These are phyloP conservation scores for Entosphenus tridentatus DNA, from an alignment of 2,113 vertebrate genomes.

Conservation along the genomic window DNA sequence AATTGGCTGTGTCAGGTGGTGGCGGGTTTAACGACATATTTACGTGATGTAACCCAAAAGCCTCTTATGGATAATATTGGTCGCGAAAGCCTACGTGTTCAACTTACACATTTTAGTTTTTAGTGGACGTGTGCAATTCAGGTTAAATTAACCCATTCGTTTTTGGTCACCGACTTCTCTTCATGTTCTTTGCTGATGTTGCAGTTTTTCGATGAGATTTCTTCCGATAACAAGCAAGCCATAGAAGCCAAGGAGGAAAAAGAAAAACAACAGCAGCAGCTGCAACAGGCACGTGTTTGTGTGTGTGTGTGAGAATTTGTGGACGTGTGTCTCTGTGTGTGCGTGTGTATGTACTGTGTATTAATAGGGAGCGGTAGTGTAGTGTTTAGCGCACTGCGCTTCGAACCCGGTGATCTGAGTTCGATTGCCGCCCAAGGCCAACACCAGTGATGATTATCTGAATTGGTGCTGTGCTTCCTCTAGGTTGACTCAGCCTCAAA, in stretches of 20 bases:
- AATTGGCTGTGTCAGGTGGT: too few relatives aligned
- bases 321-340: background rate
- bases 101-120: background rate
- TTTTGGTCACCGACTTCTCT: background rate
- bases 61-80: too few relatives aligned
- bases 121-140: background rate
- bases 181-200: background rate
- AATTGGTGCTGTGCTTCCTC: background rate
- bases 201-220: slow-evolving; percentile 61
- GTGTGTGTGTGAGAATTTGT: background rate
- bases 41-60: too few relatives aligned
- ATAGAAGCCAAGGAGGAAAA: slow-evolving; percentile 23
- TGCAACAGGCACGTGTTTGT: slow-evolving; percentile 23
- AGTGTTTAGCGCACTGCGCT: background rate
- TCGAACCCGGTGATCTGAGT: background rate
- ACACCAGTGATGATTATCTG: background rate
- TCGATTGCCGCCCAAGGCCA: background rate
- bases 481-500: too few relatives aligned
- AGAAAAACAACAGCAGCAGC: slow-evolving; percentile 16
- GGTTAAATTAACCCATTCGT: background rate
- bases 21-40: too few relatives aligned
- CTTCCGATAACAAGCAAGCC: slow-evolving; percentile 35
- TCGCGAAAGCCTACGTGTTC: background rate
- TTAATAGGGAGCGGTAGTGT: background rate
- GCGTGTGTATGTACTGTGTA: background rate